Percentiles rank a stretch among this genome's conserved stretches.
Conservation (phyloP, 2,888 invertebrate genomes). For the Dolichomitus sp. region DNA sequence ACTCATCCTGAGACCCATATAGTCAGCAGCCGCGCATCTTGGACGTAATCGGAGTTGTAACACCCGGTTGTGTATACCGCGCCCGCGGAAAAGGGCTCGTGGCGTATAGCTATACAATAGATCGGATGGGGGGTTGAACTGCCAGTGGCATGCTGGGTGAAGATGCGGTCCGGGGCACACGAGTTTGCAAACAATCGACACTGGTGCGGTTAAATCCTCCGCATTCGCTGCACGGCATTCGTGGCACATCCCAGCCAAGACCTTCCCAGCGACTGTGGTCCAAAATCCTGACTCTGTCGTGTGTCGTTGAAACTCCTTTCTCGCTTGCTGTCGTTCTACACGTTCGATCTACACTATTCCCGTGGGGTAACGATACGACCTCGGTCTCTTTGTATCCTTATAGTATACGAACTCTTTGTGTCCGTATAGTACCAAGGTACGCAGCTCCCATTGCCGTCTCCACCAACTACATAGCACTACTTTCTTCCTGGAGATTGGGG, state of each 20-base stretch:
- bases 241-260: constrained; percentile 72
- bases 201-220: constrained; percentile 73
- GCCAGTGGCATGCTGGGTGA: constrained; percentile 52
- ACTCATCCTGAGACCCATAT: constrained; percentile 29
- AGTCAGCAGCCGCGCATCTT: constrained; percentile 9
- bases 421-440: constrained; percentile 14
- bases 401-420: too few relatives aligned
- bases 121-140: constrained; percentile 6
- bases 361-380: constrained; percentile 55
- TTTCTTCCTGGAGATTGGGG: constrained; percentile 34
- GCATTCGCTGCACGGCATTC: constrained; percentile 52
- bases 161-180: constrained; percentile 70
- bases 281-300: constrained; percentile 77
- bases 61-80: constrained; percentile 18
- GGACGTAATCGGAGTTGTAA: constrained; percentile 48
- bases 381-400: constrained; percentile 16
- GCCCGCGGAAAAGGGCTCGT: constrained; percentile 17
- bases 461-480: constrained; percentile 23
- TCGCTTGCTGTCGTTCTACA: constrained; percentile 23
- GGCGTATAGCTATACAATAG: not conserved
- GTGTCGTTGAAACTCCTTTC: constrained; percentile 39
- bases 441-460: constrained; percentile 30
- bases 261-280: constrained; percentile 71
- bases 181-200: constrained; percentile 78
- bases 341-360: constrained; percentile 47